Evolutionary conservation across 2,113 vertebrate genomes (phyloP).

Genomic region (Ornithorhynchus anatinus): DNA sequence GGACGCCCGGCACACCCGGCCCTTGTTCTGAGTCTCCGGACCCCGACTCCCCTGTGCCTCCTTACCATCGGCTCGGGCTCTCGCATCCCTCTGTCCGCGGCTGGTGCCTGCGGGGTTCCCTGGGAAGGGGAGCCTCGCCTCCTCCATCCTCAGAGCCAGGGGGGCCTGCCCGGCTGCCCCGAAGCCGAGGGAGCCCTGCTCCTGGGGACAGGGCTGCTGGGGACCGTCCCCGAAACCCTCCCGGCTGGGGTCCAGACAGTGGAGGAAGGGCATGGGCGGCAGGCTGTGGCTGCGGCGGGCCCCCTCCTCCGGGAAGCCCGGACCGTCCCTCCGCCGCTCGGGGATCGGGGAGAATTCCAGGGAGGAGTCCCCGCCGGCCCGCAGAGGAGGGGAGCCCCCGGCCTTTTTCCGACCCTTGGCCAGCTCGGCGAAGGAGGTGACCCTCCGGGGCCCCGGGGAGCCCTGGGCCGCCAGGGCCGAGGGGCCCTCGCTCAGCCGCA

Average conservation of each 20-base stretch:
- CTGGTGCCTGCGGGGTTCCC: conserved; percentile 45
- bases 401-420: conserved; percentile 86
- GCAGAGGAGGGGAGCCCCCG: conserved; percentile 63
- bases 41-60: not conserved
- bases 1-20: not conserved
- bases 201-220: conserved; percentile 35
- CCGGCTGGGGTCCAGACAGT: conserved; percentile 74
- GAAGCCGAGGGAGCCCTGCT: conserved; percentile 43
- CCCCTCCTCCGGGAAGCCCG: conserved; percentile 55
- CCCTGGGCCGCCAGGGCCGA: conserved; percentile 59
- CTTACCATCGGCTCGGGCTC: conserved; percentile 74
- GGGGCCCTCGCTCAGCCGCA: conserved; percentile 85
- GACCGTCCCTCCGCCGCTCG: conserved; percentile 70
- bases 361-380: conserved; percentile 71
- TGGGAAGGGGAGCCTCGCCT: conserved; percentile 59
- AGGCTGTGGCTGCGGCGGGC: conserved; percentile 72
- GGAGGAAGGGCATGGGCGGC: conserved; percentile 72
- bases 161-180: conserved; percentile 62
- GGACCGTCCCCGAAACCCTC: conserved; percentile 40
- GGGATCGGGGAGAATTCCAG: conserved; percentile 85
- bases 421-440: conserved; percentile 95
- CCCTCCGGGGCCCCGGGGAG: conserved; percentile 74
- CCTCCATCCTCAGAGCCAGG: conserved; percentile 61
- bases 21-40: not conserved
- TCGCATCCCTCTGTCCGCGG: conserved; percentile 57